Evolutionary conservation across 92 coral and sea anemone genomes (phyloP).

Genomic region (Actinostola sp.): DNA sequence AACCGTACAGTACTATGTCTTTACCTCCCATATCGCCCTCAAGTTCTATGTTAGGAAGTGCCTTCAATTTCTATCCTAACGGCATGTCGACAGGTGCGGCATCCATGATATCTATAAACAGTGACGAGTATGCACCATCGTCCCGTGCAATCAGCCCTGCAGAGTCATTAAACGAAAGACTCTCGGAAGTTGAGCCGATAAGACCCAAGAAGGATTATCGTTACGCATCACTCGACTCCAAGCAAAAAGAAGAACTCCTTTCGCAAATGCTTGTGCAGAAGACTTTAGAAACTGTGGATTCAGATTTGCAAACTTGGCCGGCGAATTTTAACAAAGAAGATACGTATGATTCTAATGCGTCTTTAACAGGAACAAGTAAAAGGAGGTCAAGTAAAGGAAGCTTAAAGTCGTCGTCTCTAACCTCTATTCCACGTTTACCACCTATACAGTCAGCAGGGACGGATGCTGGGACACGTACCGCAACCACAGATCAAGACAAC

Average conservation of each 20-base stretch:
- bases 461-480: slow-evolving; percentile 63
- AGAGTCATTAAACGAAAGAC: slow-evolving; percentile 76
- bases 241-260: slow-evolving; percentile 85
- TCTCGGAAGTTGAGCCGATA: slow-evolving; percentile 82
- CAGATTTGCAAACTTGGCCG: slow-evolving; percentile 78
- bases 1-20: slow-evolving; percentile 97
- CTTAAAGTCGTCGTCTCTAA: slow-evolving; percentile 63
- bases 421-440: slow-evolving; percentile 77
- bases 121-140: slow-evolving; percentile 82
- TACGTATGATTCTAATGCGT: slow-evolving; percentile 19
- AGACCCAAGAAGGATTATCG: slow-evolving; percentile 50
- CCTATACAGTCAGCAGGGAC: slow-evolving; percentile 91
- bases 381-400: slow-evolving; percentile 59
- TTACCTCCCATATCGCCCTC: slow-evolving; percentile 98
- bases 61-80: slow-evolving; percentile 86
- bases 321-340: slow-evolving; percentile 28
- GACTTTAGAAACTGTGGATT: slow-evolving; percentile 73
- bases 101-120: slow-evolving; percentile 82
- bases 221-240: slow-evolving; percentile 67
- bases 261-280: slow-evolving; percentile 83
- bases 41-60: slow-evolving; percentile 88
- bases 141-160: slow-evolving; percentile 83
- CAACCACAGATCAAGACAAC: slow-evolving; percentile 39
- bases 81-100: slow-evolving; percentile 98
- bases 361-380: slow-evolving; percentile 21